A percentile compares a stretch with the other conserved stretches of the same genome.
Evolutionary conservation across 1,140 invertebrate genomes (phyloP).

Genomic region (Trichoplusia ni): DNA sequence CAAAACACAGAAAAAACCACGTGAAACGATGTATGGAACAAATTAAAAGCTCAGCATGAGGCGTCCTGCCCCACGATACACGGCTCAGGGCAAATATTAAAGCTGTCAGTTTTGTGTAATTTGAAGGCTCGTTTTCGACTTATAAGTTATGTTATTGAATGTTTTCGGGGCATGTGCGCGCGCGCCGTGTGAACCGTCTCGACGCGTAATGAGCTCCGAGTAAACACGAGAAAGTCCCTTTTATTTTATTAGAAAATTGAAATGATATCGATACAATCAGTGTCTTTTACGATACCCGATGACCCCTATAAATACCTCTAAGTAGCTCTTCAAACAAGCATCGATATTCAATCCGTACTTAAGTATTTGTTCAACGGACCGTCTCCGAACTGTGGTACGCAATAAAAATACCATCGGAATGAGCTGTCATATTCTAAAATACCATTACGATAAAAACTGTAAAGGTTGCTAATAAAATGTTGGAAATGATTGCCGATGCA

Average conservation of each 20-base stretch:
- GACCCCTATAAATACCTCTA: slow-evolving; percentile 37
- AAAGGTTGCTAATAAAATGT: slow-evolving; percentile 45
- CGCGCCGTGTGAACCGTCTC: slow-evolving; percentile 46
- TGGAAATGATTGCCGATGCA: slow-evolving; percentile 40
- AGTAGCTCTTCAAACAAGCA: slow-evolving; percentile 37
- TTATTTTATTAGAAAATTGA: slow-evolving; percentile 51
- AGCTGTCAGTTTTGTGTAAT: slow-evolving; percentile 79
- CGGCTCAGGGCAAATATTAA: slow-evolving; percentile 77
- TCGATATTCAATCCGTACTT: slow-evolving; percentile 45
- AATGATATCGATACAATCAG: slow-evolving; percentile 60
- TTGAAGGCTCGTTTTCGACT: slow-evolving; percentile 74
- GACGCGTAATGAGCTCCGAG: slow-evolving; percentile 49
- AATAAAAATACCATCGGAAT: slow-evolving; percentile 52
- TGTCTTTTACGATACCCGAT: slow-evolving; percentile 47
- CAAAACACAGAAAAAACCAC: slow-evolving; percentile 75
- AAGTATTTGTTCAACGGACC: slow-evolving; percentile 48
- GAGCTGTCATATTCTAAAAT: slow-evolving; percentile 46
- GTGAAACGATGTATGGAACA: slow-evolving; percentile 78
- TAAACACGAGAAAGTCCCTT: slow-evolving; percentile 44
- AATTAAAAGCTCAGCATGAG: slow-evolving; percentile 80
- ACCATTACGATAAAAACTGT: slow-evolving; percentile 40
- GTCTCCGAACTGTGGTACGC: slow-evolving; percentile 3
- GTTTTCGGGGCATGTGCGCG: slow-evolving; percentile 46
- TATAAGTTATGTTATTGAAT: slow-evolving; percentile 78
- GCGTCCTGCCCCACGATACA: slow-evolving; percentile 53